A percentile compares a stretch with the other conserved stretches of the same genome.
Conservation (phyloP, 2,113 vertebrate species). For the Electrona antarctica region DNA sequence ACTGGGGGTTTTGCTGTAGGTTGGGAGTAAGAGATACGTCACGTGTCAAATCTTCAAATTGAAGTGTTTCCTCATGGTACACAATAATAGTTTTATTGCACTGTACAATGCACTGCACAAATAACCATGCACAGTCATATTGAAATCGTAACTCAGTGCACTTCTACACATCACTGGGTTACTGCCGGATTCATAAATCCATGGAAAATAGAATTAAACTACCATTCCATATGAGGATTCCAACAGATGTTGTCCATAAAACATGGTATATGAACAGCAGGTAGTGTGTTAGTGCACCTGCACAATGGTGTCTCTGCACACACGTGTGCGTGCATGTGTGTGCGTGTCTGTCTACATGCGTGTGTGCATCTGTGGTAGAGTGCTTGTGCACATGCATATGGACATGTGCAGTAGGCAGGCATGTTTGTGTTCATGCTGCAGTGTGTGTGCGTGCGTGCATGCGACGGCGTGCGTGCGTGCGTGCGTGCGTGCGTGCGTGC, state of each 20-base stretch:
- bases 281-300: constrained; percentile 36
- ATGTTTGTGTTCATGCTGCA: too few species aligned
- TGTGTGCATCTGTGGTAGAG: not conserved
- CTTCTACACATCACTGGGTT: not conserved
- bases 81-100: constrained; percentile 15
- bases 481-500: not conserved
- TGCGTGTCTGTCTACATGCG: not conserved
- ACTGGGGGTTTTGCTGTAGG: not conserved
- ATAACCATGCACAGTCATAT: constrained; percentile 17
- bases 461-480: not conserved
- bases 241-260: constrained; percentile 34
- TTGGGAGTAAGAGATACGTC: constrained; percentile 14
- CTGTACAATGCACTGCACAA: not conserved
- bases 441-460: too few species aligned
- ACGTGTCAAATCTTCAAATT: constrained; percentile 1
- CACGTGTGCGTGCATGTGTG: not conserved
- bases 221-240: constrained; percentile 22
- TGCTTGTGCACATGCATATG: too few species aligned
- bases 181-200: not conserved
- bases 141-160: constrained; percentile 15
- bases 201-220: constrained; percentile 14
- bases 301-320: not conserved
- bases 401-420: too few species aligned
- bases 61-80: constrained; percentile 11
- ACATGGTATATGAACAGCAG: constrained; percentile 29